Conservation (phyloP, 1,140 invertebrate species). For the Pteromalus puparum region DNA sequence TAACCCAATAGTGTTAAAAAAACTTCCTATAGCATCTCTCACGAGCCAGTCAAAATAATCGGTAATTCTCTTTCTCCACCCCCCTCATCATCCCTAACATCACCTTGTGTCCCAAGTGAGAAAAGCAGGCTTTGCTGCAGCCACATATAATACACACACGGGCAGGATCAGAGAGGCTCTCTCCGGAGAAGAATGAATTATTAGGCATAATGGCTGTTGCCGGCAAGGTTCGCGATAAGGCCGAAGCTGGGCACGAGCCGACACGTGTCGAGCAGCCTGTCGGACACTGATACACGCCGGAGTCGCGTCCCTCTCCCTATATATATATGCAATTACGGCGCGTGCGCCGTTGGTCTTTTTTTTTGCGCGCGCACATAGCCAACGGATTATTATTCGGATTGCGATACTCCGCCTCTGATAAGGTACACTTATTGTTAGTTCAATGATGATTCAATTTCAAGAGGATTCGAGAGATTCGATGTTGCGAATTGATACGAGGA, state of each 20-base stretch:
- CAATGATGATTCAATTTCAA: conserved; percentile 45
- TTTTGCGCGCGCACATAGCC: neutral
- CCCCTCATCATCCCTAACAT: neutral
- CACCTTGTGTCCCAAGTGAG: conserved; percentile 18
- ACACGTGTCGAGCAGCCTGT: conserved; percentile 72
- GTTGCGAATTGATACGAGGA: neutral
- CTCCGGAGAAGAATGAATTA: conserved; percentile 73
- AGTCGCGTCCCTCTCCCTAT: conserved; percentile 59
- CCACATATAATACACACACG: neutral
- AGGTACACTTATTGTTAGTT: neutral
- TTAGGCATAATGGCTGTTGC: conserved; percentile 69
- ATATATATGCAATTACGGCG: neutral
- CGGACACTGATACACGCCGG: conserved; percentile 70
- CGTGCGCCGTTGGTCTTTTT: conserved; percentile 3
- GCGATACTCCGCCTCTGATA: conserved; percentile 44
- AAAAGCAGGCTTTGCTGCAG: conserved; percentile 5
- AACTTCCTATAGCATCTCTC: too few species aligned
- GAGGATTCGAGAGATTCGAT: neutral
- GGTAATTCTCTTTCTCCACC: neutral
- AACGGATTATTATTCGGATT: conserved; percentile 41
- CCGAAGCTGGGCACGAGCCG: conserved; percentile 66
- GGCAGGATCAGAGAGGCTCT: neutral
- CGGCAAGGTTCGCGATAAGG: conserved; percentile 54
- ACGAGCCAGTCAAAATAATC: neutral
- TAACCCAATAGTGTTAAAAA: too few species aligned